These are phyloP conservation scores for Saccostrea glomerata DNA, from an alignment of 1,140 invertebrate species.

Conservation along the genomic window DNA sequence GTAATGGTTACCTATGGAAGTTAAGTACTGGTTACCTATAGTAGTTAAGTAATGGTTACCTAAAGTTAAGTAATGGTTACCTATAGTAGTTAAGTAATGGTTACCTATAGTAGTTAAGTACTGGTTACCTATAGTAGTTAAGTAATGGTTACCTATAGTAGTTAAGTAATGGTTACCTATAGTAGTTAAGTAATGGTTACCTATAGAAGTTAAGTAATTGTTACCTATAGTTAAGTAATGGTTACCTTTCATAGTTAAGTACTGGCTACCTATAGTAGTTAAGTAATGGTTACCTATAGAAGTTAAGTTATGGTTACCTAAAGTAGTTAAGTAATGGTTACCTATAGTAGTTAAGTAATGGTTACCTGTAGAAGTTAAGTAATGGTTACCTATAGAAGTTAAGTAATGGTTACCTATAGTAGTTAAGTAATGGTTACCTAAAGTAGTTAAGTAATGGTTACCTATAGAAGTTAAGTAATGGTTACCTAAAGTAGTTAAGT, in stretches of 20 bases:
- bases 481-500: slow-evolving; percentile 85
- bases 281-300: slow-evolving; percentile 83
- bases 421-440: no score
- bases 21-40: slow-evolving; percentile 75
- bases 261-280: slow-evolving; percentile 85
- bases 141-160: slow-evolving; percentile 81
- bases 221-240: no score
- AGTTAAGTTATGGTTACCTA: slow-evolving; percentile 84
- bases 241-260: slow-evolving; percentile 88
- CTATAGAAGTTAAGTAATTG: no score
- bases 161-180: no score
- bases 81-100: no score
- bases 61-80: neutral
- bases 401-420: neutral
- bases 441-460: no score
- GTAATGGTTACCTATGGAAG: neutral
- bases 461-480: no score
- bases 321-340: neutral
- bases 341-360: no score
- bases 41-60: neutral
- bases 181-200: no score
- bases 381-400: no score
- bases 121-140: slow-evolving; percentile 84
- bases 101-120: slow-evolving; percentile 10
- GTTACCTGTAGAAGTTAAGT: no score